Conservation (phyloP, 1,140 invertebrate genomes). For the Pollicipes pollicipes region DNA sequence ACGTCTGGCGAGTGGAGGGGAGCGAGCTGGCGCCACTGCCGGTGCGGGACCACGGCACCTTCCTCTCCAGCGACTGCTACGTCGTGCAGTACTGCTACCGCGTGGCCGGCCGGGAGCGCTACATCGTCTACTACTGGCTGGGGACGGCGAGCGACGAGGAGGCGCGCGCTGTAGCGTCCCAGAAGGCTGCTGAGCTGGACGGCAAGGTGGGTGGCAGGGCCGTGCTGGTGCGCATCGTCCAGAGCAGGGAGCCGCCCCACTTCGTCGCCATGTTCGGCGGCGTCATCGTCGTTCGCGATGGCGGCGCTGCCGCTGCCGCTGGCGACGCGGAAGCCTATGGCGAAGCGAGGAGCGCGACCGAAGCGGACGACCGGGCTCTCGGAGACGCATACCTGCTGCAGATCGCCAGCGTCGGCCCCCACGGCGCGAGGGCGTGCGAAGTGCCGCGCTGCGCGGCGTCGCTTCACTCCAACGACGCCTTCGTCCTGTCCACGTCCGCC, state of each 20-base stretch:
- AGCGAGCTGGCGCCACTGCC: constrained; percentile 41
- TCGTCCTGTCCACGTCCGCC: constrained; percentile 44
- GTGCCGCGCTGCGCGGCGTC: constrained; percentile 44
- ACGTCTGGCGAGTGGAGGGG: constrained; percentile 42
- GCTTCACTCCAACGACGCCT: constrained; percentile 65
- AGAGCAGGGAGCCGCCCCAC: constrained; percentile 74
- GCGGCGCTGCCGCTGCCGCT: too few relatives aligned
- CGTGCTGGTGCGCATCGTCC: constrained; percentile 58
- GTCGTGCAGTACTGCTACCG: constrained; percentile 61
- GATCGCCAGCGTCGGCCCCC: constrained; percentile 52
- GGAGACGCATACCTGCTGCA: constrained; percentile 43
- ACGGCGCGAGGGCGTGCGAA: constrained; percentile 47
- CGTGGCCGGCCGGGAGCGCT: constrained; percentile 33
- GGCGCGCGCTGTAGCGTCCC: constrained; percentile 42
- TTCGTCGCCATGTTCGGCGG: constrained; percentile 78
- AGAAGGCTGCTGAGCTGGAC: constrained; percentile 42
- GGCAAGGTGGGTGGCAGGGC: constrained; percentile 35
- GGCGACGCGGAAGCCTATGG: too few relatives aligned
- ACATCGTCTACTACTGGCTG: constrained; percentile 48
- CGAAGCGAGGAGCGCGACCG: too few relatives aligned
- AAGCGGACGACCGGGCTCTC: constrained; percentile 7
- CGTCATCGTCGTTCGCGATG: constrained; percentile 52
- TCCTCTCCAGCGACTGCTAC: constrained; percentile 70
- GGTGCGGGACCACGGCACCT: constrained; percentile 47
- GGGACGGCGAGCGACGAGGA: constrained; percentile 42